Base-by-base conservation (phyloP, 2,797 vertebrate species). In the Australoheros facetus region DNA sequence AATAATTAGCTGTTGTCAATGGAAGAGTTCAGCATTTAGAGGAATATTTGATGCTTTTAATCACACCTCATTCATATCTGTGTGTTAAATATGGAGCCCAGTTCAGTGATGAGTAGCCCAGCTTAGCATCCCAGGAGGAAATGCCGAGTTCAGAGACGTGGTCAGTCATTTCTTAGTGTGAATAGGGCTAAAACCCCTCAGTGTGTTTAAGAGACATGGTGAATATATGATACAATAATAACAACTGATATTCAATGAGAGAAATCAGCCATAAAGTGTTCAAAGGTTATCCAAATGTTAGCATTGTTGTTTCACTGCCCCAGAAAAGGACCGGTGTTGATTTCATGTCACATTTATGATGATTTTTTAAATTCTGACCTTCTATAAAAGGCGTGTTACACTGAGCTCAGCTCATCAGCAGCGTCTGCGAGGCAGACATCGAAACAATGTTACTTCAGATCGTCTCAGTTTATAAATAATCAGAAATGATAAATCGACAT, bases 21-120 rank as follows among this genome's bases (percentile, higher is more conserved):
- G 39, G 21, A 84, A 62, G 30, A 75, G 42, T 56, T 82, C 7
- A 66, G 64, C 64, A 80, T 79, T 84, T 56, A 64, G 54, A 59
- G 54, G 79, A 81, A 48, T 53, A 5, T 73, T 76, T 70, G 23
- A 42, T 73, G 23, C 48, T 19, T 53, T 62, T 13, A 56, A 72
- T 32, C 34, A 56, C 9, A 3, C n/a, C 39, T 55, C 56, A 76
- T 42, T 82, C 7, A 2, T 48, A 16, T 77, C 39, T 84, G n/a
- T 71, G 16, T 19, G 14, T 75, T 21, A 39, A 28, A 6, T 53
- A 26, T 4, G 4, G 39, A 66, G 60, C 37, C 39, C 0, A 1
- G 4, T 39, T 26, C 42, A 69, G n/a, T 59, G 59, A 12, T 48
- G 14, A 73, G 26, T 30, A 80, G 23, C 74, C 9, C 51, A 75